These are phyloP conservation scores for Ibycter americanus DNA, from an alignment of 2,797 vertebrate genomes.

Conservation along the genomic window DNA sequence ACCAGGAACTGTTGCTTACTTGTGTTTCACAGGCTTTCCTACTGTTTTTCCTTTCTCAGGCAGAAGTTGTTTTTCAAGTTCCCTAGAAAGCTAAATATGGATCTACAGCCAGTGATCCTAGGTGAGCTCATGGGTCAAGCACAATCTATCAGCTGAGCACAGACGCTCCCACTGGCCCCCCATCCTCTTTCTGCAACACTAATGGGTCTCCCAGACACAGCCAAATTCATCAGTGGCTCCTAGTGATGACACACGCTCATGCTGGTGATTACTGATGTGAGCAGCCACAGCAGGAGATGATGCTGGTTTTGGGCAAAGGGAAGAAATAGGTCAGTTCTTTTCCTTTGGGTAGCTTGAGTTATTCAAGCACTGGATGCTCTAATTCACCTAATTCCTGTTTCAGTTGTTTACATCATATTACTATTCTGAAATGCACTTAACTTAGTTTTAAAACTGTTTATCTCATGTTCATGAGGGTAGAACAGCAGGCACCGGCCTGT, in stretches of 20 bases:
- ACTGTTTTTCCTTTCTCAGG: background rate
- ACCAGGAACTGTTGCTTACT: background rate
- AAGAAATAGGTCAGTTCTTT: conserved; percentile 3
- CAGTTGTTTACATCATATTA: background rate
- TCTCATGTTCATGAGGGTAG: background rate
- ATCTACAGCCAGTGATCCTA: background rate
- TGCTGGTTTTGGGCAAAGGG: background rate
- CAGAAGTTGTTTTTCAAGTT: background rate
- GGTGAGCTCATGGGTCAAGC: background rate
- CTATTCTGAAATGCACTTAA: background rate
- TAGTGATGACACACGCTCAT: background rate
- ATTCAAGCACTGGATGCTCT: background rate
- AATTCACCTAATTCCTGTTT: background rate
- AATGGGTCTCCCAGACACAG: background rate
- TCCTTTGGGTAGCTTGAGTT: background rate
- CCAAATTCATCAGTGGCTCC: background rate
- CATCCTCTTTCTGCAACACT: background rate
- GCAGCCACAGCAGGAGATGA: background rate
- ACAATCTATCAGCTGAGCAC: background rate
- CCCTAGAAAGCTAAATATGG: background rate
- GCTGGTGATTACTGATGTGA: background rate
- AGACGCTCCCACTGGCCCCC: accelerated
- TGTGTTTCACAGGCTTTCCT: background rate
- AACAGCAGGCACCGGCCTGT: background rate
- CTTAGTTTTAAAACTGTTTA: background rate